Base-by-base conservation (phyloP, 2,888 invertebrate species). In the Phengaris alcon region DNA sequence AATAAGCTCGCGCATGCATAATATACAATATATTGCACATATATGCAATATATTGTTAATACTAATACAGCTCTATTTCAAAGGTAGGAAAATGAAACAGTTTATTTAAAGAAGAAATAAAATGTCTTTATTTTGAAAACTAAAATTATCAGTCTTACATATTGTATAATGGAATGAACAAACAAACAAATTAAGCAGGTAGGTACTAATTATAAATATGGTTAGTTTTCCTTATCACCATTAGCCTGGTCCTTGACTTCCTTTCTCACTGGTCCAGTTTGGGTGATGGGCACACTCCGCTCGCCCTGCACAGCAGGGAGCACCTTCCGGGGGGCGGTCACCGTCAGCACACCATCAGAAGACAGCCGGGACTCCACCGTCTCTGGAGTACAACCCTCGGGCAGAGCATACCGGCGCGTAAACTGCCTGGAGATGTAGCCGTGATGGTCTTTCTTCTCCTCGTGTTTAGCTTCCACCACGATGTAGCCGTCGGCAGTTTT, bases 381-480 rank as follows among this genome's bases (percentile, higher is more conserved):
- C 74, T 95, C 95, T 0, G 96, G 91, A 78, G 95, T 94, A 77
- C 96, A 96, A 1, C 95, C 96, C 79, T 96, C 95, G 0, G 97
- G 97, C 77, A 97, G 85, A n/a, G 95, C 89, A 83, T 97, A 97
- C 73, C 96, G 95, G 0, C 97, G 94, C 0, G 95, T 94, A 81
- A 97, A 96, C 80, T 97, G 96, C 46, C 96, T 94, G 0, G 96
- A 95, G 75, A 97, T 95, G 79, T 92, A 96, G 0, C 97, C 97
- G 81, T 96, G 96, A 51, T 96, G 95, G 81, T 97, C 97, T 78
- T 95, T 95, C 82, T 95, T 95, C 84, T 97, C 97, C 81, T 96
- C 96, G 82, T 97, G 97, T 83, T 96, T 97, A 0, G 96, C 97
- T 86, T 97, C 96, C 0, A 96, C 94, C 2, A 97, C 94, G 15